Base-by-base conservation (phyloP, 2,888 invertebrate genomes). In the Pollenia labialis region DNA sequence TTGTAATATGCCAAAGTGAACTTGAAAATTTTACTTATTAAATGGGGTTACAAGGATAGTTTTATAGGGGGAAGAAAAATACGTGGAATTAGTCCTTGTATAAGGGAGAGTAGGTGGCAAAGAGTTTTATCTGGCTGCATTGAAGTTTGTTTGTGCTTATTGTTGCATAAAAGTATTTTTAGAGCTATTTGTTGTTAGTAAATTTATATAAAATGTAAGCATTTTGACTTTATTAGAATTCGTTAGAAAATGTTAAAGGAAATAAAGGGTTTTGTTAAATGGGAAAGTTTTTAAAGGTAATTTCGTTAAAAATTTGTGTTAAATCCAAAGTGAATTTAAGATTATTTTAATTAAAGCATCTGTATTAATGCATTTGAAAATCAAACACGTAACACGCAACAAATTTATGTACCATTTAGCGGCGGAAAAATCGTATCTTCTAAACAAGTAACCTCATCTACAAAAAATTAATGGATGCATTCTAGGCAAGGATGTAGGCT, bases 11-110 rank as follows among this genome's bases (percentile, higher is more conserved):
- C 71, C 44, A 64, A 81, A 83, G 71, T 81, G 87, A 87, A 87
- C 87, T 84, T 84, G 84, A 87, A 87, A 81, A 48, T 68, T 54
- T 60, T 87, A 81, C 81, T 87, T 84, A 84, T 84, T 62, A 72
- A 72, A 83, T 76, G 18, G 32, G 74, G 48, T 68, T 81, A 76
- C 46, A 14, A 56, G 14, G 42, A 32, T 10, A 62, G 1, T 52
- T 48, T 48, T 52, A 18, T 54, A 1, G 10, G 7, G 10, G 10
- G 2, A 8, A 23, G n/a, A 44, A 46, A 40, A 11, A 12, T 69
- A 83, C 86, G 82, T 86, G 80, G 75, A 66, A 50, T 71, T 46
- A 44, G 48, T 40, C 4, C 2, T 40, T 32, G 16, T 12, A 11
- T 16, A 62, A 46, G 42, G 12, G 11, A 14, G 6, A 11, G 6